A percentile compares a stretch with the other conserved stretches of the same genome.
These are phyloP conservation scores for Nycticebus coucang DNA, from an alignment of 2,113 vertebrate species.

Conservation along the genomic window DNA sequence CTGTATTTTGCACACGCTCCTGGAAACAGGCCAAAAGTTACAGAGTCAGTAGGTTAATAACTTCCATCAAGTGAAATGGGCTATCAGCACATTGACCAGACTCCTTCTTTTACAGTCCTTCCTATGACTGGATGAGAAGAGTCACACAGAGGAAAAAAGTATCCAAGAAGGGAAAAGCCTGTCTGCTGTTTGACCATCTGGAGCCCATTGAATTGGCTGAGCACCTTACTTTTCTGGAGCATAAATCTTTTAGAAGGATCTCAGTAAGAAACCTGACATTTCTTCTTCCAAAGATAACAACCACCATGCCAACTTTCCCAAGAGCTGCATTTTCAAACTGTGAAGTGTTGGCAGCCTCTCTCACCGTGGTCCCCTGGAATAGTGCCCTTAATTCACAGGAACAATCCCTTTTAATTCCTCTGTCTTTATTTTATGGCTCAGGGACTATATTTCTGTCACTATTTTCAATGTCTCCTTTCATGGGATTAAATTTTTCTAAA, in stretches of 20 bases:
- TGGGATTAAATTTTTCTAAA: slow-evolving; percentile 66
- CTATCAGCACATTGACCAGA: slow-evolving; percentile 54
- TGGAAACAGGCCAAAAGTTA: slow-evolving; percentile 47
- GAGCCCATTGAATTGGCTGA: slow-evolving; percentile 97
- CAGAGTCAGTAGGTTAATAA: slow-evolving; percentile 63
- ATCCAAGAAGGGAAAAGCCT: slow-evolving; percentile 97
- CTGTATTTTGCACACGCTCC: neutral
- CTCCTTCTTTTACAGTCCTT: slow-evolving; percentile 89
- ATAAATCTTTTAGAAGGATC: slow-evolving; percentile 97
- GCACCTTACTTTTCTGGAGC: slow-evolving; percentile 98
- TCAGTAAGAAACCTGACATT: slow-evolving; percentile 88
- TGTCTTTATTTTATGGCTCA: slow-evolving; percentile 66
- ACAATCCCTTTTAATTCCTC: slow-evolving; percentile 68
- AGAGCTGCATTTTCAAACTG: slow-evolving; percentile 60
- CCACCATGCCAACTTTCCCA: slow-evolving; percentile 69
- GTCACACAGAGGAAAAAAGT: slow-evolving; percentile 96
- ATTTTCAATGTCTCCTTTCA: slow-evolving; percentile 75
- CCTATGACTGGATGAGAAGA: slow-evolving; percentile 99
- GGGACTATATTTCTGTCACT: slow-evolving; percentile 64
- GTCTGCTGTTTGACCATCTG: slow-evolving; percentile 97
- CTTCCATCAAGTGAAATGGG: slow-evolving; percentile 47
- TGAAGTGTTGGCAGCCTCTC: slow-evolving; percentile 64
- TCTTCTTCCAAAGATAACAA: slow-evolving; percentile 76
- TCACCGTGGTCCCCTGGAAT: slow-evolving; percentile 66
- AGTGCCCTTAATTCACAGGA: slow-evolving; percentile 70